These are phyloP conservation scores for Serranus cabrilla DNA, from an alignment of 2,797 vertebrate genomes.

Conservation along the genomic window DNA sequence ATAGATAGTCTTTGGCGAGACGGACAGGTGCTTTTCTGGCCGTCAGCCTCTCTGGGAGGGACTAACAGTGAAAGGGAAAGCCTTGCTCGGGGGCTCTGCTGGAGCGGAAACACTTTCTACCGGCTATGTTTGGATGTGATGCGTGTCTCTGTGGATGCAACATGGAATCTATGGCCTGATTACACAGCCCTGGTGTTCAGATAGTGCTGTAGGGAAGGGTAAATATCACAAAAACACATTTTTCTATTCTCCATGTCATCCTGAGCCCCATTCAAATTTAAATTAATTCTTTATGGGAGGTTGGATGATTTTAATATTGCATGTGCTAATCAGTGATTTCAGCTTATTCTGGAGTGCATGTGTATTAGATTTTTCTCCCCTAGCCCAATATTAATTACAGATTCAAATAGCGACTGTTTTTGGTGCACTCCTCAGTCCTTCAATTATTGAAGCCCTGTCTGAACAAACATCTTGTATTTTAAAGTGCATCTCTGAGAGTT, in stretches of 20 bases:
- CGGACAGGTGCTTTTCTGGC: constrained; percentile 67
- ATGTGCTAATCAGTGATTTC: constrained; percentile 32
- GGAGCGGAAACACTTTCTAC: constrained; percentile 62
- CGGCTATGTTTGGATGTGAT: constrained; percentile 75
- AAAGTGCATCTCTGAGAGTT: constrained; percentile 27
- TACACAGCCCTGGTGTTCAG: constrained; percentile 77
- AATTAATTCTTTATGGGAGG: constrained; percentile 23
- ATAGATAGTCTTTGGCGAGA: constrained; percentile 37
- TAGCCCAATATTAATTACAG: constrained; percentile 29
- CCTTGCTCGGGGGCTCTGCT: constrained; percentile 58
- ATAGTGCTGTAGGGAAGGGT: constrained; percentile 84
- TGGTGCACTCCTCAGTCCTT: constrained; percentile 4
- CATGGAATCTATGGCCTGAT: constrained; percentile 76
- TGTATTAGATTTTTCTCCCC: constrained; percentile 4
- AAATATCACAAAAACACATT: constrained; percentile 66
- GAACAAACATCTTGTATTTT: constrained; percentile 24
- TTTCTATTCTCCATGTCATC: constrained; percentile 36
- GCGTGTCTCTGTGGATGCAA: constrained; percentile 76
- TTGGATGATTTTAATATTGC: constrained; percentile 28
- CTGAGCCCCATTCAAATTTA: constrained; percentile 14
- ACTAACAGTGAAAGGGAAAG: constrained; percentile 64
- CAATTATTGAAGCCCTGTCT: constrained; percentile 28
- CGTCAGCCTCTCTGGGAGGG: constrained; percentile 56
- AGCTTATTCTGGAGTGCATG: constrained; percentile 25
- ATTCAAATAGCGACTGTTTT: constrained; percentile 1